Base-by-base conservation (phyloP, 2,888 invertebrate species). In the Anoplius nigerrimus region DNA sequence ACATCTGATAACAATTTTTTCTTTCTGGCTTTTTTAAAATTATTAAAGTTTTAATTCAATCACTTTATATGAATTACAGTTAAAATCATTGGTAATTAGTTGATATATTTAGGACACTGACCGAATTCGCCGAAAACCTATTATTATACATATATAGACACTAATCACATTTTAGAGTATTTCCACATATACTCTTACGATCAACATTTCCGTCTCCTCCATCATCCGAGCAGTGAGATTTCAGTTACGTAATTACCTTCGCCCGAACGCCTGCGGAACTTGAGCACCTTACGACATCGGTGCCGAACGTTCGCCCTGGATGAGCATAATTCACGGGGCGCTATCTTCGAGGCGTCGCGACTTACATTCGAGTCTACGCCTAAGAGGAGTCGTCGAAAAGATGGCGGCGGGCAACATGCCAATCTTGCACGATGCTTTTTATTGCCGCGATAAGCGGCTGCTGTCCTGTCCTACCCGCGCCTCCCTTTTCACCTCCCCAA, bases 381-480 rank as follows among this genome's bases (percentile, higher is more conserved):
- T 68, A 72, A 77, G 67, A 76, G 72, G 72, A 81, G 71, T 6
- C 34, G 65, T 71, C 64, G 63, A 69, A 69, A 76, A 78, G 78
- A 81, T 71, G 80, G 70, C 75, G 76, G 65, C 67, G 79, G 84
- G 86, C 84, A 82, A 80, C 83, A 79, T 86, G 86, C 86, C 84
- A 85, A 86, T 86, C 84, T 82, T 82, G 73, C 80, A 74, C 84
- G 83, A 86, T 83, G 82, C 75, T 82, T 86, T 86, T 86, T 86
- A 86, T 86, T 86, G 81, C 80, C 73, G 64, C 76, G 86, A 86
- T 86, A 86, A 86, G 84, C 79, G 75, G 69, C n/a, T 64, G 65
- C 66, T 66, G 65, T 74, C 55, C 62, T 62, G 59, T 61, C 60
- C 34, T 34, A 4, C 34, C 8, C 34, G n/a, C n/a, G n/a, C n/a